Evolutionary conservation across 2,888 invertebrate species (phyloP).

Genomic region (Spialia ferax): DNA sequence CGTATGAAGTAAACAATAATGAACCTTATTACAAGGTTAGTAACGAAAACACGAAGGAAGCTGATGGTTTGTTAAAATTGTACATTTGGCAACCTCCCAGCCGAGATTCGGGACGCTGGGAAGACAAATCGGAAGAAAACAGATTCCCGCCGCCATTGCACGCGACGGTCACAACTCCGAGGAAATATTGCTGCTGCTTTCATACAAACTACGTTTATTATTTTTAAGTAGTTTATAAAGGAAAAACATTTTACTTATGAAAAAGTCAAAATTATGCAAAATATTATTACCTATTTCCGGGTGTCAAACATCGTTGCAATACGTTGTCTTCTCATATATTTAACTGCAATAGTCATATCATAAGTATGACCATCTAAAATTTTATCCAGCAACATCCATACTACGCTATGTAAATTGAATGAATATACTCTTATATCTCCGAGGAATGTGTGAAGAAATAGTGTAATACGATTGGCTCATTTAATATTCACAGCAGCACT

Average conservation of each 20-base stretch:
- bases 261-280: no score
- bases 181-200: conserved; percentile 59
- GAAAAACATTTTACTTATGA: no score
- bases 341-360: neutral
- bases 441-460: conserved; percentile 37
- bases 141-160: conserved; percentile 79
- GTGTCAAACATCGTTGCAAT: no score
- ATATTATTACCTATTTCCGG: no score
- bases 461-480: conserved; percentile 38
- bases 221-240: no score
- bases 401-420: conserved; percentile 32
- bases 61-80: conserved; percentile 59
- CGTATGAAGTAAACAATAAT: no score
- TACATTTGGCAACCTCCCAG: conserved; percentile 82
- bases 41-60: conserved; percentile 47
- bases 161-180: conserved; percentile 54
- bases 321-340: no score
- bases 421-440: conserved; percentile 25
- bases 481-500: conserved; percentile 37
- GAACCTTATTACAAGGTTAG: conserved; percentile 47
- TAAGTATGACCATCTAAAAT: neutral
- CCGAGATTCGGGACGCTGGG: conserved; percentile 77
- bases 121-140: conserved; percentile 85
- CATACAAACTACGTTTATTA: no score
- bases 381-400: conserved; percentile 13